Evolutionary conservation across 92 coral and sea anemone species (phyloP), one percentile per base, ranked within the genome.

Genomic region (Umimayanthus chanpuru): DNA sequence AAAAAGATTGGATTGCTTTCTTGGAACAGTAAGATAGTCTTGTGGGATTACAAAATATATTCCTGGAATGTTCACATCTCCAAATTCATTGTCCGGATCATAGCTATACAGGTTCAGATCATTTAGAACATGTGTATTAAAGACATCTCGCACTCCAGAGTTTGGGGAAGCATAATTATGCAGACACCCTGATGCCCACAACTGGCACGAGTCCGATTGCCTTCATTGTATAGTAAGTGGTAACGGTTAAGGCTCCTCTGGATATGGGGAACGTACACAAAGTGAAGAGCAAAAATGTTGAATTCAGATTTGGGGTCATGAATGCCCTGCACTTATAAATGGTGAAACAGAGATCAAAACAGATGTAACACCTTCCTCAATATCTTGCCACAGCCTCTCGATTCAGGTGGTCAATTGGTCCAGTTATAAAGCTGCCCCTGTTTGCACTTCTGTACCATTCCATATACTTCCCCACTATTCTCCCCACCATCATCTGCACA

Each of bases 381-480:
- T 92, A 80, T 94, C 93, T 41, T 95, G 41, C 93, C 94, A 94
- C 1, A 94, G 90, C 29, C 91, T 68, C 74, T 88, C 93, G 11
- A 92, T 94, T 20, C 92, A 41, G 0, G 91, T 88, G 87, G 90
- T 92, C 2, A 74, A 93, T 92, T 9, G 86, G 86, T 7, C 94
- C 94, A 26, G 36, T 32, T 32, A 32, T 32, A 32, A 32, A 32
- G 36, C 36, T 32, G 36, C 36, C 36, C 36, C 36, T 73, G 38
- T 85, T 74, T 9, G 72, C 78, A 15, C 94, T 93, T 3, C 90
- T 21, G 21, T 2, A 88, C 83, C 89, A 87, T 18, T 77, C 86
- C 74, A 85, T 92, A 84, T 88, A 88, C 55, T 87, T 88, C 15
- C 90, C 91, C 15, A 90, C 89, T 6, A 75, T 88, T 92, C 64